A percentile compares a stretch with the other conserved stretches of the same genome.
phyloP scores from a whole-genome alignment of 2,797 vertebrate species.

The Pelobates cultripes region DNA sequence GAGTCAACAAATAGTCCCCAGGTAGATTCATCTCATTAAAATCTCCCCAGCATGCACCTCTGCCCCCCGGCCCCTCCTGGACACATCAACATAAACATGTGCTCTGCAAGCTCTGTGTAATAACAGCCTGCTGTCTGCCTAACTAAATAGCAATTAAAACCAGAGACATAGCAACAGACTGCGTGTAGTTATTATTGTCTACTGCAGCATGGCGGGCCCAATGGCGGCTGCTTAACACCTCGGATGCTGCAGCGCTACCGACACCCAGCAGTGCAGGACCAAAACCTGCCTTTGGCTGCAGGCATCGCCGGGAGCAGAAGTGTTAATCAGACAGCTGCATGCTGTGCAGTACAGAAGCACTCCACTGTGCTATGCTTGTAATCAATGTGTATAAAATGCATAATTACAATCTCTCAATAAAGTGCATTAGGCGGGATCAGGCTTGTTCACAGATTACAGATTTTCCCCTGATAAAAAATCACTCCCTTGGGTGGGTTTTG shows the following conservation, averaged over 20 bases:
- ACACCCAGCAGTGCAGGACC: background rate
- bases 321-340: slow-evolving; percentile 12
- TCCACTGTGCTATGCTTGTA: background rate
- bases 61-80: background rate
- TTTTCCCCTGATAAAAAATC: no score
- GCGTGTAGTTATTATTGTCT: slow-evolving; percentile 40
- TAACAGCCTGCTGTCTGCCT: slow-evolving; percentile 36
- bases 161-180: slow-evolving; percentile 20
- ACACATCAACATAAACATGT: slow-evolving; percentile 9
- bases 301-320: background rate
- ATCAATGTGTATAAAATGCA: slow-evolving; percentile 37
- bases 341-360: background rate
- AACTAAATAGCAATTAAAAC: slow-evolving; percentile 49
- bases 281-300: background rate
- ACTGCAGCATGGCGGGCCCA: slow-evolving; percentile 5
- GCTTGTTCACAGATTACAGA: background rate
- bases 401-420: slow-evolving; percentile 22
- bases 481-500: no score
- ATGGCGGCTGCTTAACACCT: slow-evolving; percentile 20
- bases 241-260: background rate
- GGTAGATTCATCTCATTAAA: no score
- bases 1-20: no score
- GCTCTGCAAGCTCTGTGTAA: slow-evolving; percentile 20
- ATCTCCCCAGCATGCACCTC: no score
- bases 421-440: slow-evolving; percentile 13